Evolutionary conservation across 2,797 vertebrate species (phyloP).

Genomic region (Phaenicophaeus curvirostris): DNA sequence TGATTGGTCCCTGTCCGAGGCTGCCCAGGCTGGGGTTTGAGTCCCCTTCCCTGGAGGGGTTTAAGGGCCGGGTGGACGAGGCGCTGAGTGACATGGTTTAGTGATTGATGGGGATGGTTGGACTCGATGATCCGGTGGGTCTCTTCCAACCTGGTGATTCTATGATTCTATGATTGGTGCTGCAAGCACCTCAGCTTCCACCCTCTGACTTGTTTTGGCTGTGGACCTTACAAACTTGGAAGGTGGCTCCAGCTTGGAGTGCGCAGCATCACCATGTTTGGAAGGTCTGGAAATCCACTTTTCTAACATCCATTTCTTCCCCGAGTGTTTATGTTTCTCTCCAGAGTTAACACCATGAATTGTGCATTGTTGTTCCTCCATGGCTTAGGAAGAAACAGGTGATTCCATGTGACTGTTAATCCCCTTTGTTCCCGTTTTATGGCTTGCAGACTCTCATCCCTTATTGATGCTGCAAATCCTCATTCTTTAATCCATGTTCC

Average conservation of each 20-base stretch:
- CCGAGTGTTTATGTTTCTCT: not conserved
- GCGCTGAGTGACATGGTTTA: too few species aligned
- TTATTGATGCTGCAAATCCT: not conserved
- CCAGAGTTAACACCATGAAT: not conserved
- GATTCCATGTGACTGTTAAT: not conserved
- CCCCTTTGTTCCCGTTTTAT: not conserved
- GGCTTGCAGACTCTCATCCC: not conserved
- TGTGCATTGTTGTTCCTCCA: accelerated
- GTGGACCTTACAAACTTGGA: not conserved
- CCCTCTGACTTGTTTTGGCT: not conserved
- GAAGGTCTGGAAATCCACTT: not conserved
- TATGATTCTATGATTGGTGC: too few species aligned
- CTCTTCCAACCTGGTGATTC: too few species aligned
- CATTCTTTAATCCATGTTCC: accelerated
- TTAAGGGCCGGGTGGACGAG: too few species aligned
- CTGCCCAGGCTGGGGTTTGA: too few species aligned
- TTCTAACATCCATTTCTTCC: not conserved
- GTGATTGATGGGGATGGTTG: too few species aligned
- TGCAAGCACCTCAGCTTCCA: not conserved
- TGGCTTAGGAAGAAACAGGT: not conserved
- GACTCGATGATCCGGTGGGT: too few species aligned
- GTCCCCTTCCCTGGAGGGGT: too few species aligned
- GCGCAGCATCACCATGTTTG: accelerated
- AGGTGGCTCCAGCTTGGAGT: not conserved
- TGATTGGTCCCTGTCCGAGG: too few species aligned